Evolutionary conservation across 1,140 invertebrate genomes (phyloP).

Genomic region (Euura saliciscinereae): DNA sequence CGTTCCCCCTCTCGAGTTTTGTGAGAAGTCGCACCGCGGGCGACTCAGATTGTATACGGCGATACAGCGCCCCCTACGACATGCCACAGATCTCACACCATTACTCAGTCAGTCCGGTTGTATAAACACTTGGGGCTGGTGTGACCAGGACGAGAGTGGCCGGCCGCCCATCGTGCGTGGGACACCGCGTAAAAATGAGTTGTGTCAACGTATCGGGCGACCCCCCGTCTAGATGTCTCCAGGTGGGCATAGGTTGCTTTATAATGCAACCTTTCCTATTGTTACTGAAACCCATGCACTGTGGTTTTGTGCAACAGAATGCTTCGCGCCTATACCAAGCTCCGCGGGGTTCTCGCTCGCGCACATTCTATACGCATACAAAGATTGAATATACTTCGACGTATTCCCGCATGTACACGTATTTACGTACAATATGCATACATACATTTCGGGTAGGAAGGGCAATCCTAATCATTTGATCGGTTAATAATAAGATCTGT

Average conservation of each 20-base stretch:
- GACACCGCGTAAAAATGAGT: slow-evolving; percentile 57
- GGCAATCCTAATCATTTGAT: not conserved
- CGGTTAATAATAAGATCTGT: not conserved
- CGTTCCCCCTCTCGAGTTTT: not conserved
- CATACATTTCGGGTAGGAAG: not conserved
- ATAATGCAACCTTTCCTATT: slow-evolving; percentile 26
- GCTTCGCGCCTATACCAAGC: not conserved
- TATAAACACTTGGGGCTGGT: slow-evolving; percentile 29
- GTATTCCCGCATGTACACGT: not conserved
- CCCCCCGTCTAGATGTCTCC: slow-evolving; percentile 45
- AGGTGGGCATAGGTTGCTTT: slow-evolving; percentile 46
- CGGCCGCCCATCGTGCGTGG: slow-evolving; percentile 54
- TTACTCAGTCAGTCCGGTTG: slow-evolving; percentile 42
- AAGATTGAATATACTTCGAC: not conserved
- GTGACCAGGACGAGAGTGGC: slow-evolving; percentile 40
- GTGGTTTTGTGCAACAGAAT: slow-evolving; percentile 7
- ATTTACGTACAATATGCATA: too few relatives aligned
- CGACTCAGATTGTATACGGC: slow-evolving; percentile 14
- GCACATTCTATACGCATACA: not conserved
- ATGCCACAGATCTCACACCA: slow-evolving; percentile 48
- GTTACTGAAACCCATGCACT: not conserved
- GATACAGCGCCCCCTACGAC: slow-evolving; percentile 25
- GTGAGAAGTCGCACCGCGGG: slow-evolving; percentile 5
- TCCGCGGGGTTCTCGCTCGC: not conserved
- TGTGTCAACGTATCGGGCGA: slow-evolving; percentile 52